Evolutionary conservation across 2,888 invertebrate genomes (phyloP), one percentile per base, ranked within the genome.

Genomic region (Synanthedon andrenaeformis): DNA sequence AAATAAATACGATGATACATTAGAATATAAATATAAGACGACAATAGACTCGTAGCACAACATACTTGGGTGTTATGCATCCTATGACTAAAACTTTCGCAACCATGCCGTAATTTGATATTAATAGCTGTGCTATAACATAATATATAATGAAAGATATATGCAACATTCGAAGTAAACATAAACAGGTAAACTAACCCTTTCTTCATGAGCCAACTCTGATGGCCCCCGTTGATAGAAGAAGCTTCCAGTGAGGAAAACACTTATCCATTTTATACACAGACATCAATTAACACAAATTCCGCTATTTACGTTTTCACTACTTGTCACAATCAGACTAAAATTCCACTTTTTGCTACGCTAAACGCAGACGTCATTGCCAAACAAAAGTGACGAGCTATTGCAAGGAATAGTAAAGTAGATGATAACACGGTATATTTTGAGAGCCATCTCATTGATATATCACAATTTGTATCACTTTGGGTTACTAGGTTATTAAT

Each of bases 321-420:
- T 82, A 82, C 74, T 84, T 81, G 85, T 86, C 83, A 85, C 84
- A 80, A 84, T 84, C 79, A 80, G 84, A 82, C 77, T 80, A 82
- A 80, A 85, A 83, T 76, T 84, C 82, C 82, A 84, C 86, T 86
- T 84, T 85, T 86, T 76, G 82, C 83, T 82, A 81, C 83, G 83
- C 87, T 86, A 85, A 85, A 84, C 85, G 84, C 82, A 86, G 82
- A 86, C 87, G 87, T 87, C 87, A 87, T 83, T 86, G 85, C 83
- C 87, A 87, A 86, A 87, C 87, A 87, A 72, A 82, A 86, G 83
- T 82, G 85, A 83, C 81, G 83, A 84, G 79, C 72, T 82, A 83
- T 82, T 79, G 82, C 84, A 85, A 78, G 73, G 83, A 74, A 79
- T 82, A 83, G 79, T 82, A 82, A 74, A 79, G 76, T 76, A 75